Conservation (phyloP, 2,888 invertebrate genomes). For the Napeogenes sylphis region DNA sequence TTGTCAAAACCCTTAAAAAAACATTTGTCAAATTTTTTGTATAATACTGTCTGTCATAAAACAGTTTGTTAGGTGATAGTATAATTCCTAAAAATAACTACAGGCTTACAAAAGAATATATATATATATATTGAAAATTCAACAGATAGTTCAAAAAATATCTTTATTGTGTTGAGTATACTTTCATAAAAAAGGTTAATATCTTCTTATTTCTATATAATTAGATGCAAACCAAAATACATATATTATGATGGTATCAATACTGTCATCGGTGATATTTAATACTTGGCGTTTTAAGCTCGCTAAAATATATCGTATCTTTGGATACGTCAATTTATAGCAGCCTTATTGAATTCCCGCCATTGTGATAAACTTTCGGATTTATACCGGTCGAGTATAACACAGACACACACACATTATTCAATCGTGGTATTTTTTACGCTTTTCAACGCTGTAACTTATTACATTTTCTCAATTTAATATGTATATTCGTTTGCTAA, state of each 20-base stretch:
- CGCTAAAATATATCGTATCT: conserved; percentile 25
- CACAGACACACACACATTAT: conserved; percentile 20
- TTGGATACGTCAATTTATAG: conserved; percentile 57
- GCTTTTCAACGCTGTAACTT: conserved; percentile 26
- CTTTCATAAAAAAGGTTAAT: too few species aligned
- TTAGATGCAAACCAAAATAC: too few species aligned
- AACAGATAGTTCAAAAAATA: too few species aligned
- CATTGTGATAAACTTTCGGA: conserved; percentile 38
- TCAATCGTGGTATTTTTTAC: conserved; percentile 28
- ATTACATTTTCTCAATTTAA: conserved; percentile 15
- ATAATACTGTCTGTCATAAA: too few species aligned
- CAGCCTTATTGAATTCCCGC: conserved; percentile 37
- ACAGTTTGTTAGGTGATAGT: too few species aligned
- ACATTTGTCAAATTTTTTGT: too few species aligned
- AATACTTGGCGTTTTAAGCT: conserved; percentile 28
- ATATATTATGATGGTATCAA: conserved; percentile 9
- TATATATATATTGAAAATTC: too few species aligned
- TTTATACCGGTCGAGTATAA: conserved; percentile 38
- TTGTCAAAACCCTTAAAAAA: too few species aligned
- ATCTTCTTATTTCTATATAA: too few species aligned
- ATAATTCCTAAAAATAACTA: too few species aligned
- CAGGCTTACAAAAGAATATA: too few species aligned
- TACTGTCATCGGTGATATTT: conserved; percentile 30
- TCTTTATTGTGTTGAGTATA: too few species aligned
- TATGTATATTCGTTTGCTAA: background rate